Base-by-base conservation (phyloP, 2,113 vertebrate genomes). In the Alectura lathami region DNA sequence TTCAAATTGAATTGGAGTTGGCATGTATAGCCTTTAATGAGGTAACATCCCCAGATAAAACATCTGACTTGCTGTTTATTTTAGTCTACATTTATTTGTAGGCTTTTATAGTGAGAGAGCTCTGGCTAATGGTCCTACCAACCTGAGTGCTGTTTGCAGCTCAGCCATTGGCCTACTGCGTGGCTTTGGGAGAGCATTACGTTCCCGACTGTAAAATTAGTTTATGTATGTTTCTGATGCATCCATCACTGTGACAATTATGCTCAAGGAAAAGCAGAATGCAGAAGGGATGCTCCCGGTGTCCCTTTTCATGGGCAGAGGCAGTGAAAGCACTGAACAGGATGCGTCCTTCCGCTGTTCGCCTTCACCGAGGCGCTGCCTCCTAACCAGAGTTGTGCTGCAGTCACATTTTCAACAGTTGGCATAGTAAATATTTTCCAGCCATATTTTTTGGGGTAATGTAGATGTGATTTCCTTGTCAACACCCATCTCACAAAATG, bases 1-100 rank as follows among this genome's bases (percentile, higher is more conserved):
- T 95, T 92, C 77, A 96, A 89, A 94, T 96, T 97, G 93, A 97
- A 96, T 96, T 96, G 86, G 94, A 93, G 95, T 95, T 96, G 92
- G 88, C 92, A 92, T 96, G 96, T 96, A 95, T 96, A 91, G 91
- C 93, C 88, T 89, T 88, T 97, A 95, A 97, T 97, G 95, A 96
- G 95, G 93, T 92, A 96, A 84, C 93, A 80, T 96, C 94, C 92
- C 94, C 66, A 92, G 95, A 96, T 94, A 93, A 96, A 96, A 95
- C 93, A 94, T 96, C 88, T 94, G 94, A 96, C 93, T 94, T 94
- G 89, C 91, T 97, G 96, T 97, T 96, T 97, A 95, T 95, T 97
- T 96, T 96, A 94, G 93, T 64, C 92, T 89, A 75, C 91, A 13
- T 96, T 88, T 96, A 94, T 95, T 94, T 96, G 83, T 68, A 84